phyloP scores from a whole-genome alignment of 64 coral and sea anemone species.

The Pachyseris speciosa region DNA sequence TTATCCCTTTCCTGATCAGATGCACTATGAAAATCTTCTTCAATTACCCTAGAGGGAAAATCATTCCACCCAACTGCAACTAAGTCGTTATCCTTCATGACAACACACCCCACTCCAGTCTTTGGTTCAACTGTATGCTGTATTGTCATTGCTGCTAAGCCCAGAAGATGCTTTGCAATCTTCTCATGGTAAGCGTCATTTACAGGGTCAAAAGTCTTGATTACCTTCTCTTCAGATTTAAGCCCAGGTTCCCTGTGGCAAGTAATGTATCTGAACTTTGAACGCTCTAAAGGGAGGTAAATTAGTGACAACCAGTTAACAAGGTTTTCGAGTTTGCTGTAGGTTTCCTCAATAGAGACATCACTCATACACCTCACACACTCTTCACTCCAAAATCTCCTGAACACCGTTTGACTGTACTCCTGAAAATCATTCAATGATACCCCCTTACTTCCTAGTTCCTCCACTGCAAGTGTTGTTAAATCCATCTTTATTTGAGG shows the following conservation, averaged over 20 bases:
- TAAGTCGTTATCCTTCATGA: slow-evolving; percentile 8
- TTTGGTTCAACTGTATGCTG: slow-evolving; percentile 7
- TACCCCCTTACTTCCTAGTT: not conserved
- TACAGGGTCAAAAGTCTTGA: not conserved
- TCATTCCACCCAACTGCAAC: slow-evolving; percentile 21
- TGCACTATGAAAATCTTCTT: slow-evolving; percentile 15
- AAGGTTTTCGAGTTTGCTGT: slow-evolving; percentile 7
- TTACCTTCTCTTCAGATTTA: not conserved
- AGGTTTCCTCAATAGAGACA: not conserved
- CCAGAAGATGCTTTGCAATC: slow-evolving; percentile 31
- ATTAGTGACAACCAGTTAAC: slow-evolving; percentile 14
- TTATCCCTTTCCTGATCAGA: slow-evolving; percentile 15
- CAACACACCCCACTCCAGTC: slow-evolving; percentile 17
- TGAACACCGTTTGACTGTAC: not conserved
- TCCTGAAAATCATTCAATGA: not conserved
- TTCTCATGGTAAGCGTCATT: not conserved
- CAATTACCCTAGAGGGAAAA: not conserved
- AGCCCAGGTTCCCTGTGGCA: not conserved
- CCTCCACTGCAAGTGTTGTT: not conserved
- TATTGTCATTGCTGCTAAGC: slow-evolving; percentile 5
- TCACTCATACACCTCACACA: not conserved
- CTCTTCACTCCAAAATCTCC: slow-evolving; percentile 1
- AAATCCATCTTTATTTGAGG: not conserved
- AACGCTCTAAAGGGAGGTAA: not conserved
- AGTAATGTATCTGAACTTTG: not conserved